phyloP scores from a whole-genome alignment of 2,888 invertebrate species.

The Dynastes hyllus region DNA sequence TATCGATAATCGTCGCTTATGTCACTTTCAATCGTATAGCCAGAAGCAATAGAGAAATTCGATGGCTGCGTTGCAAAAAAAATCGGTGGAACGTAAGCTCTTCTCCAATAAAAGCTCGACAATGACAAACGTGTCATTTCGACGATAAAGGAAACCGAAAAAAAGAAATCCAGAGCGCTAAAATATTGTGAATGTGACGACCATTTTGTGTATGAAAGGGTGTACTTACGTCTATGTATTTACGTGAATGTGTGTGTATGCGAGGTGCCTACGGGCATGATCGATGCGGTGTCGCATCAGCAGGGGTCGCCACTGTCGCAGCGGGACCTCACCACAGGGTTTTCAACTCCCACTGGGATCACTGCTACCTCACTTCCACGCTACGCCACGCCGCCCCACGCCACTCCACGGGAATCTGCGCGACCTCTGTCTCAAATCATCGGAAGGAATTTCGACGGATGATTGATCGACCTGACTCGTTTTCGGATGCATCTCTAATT shows the following conservation, averaged over 20 bases:
- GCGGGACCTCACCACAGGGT: conserved; percentile 65
- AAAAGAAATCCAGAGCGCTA: conserved; percentile 48
- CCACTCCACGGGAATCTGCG: conserved; percentile 56
- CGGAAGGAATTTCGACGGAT: conserved; percentile 47
- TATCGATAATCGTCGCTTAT: conserved; percentile 6
- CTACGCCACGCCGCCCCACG: conserved; percentile 20
- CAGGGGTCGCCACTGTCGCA: conserved; percentile 69
- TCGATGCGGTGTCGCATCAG: conserved; percentile 68
- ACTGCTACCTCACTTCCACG: conserved; percentile 56
- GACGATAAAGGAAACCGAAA: conserved; percentile 51
- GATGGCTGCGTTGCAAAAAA: conserved; percentile 21
- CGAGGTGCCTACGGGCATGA: conserved; percentile 62
- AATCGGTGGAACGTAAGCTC: conserved; percentile 20
- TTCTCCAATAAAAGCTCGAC: conserved; percentile 17
- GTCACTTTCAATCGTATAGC: neutral
- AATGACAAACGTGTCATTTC: conserved; percentile 39
- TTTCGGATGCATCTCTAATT: conserved; percentile 45
- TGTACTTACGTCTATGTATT: conserved; percentile 47
- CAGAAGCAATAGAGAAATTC: neutral
- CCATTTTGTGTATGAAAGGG: conserved; percentile 58
- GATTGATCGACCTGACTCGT: conserved; percentile 38
- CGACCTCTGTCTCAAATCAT: conserved; percentile 55
- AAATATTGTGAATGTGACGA: conserved; percentile 58
- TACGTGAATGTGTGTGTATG: conserved; percentile 41
- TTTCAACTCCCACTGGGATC: conserved; percentile 59